Evolutionary conservation across 2,888 invertebrate species (phyloP).

Genomic region (Zygaena filipendulae): DNA sequence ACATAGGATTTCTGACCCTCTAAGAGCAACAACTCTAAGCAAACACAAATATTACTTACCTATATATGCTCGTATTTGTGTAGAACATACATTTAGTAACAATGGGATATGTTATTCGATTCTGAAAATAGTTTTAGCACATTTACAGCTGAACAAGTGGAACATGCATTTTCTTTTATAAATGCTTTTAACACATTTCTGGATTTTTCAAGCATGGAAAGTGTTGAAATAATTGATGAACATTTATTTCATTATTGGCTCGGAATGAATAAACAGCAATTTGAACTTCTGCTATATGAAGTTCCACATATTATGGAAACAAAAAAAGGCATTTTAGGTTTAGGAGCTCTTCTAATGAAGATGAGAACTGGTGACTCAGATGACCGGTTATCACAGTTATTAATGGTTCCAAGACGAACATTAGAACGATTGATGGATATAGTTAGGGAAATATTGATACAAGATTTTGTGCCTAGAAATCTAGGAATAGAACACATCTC

Average conservation of each 20-base stretch:
- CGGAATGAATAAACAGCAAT: constrained; percentile 8
- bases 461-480: constrained; percentile 5
- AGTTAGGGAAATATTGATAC: constrained; percentile 1
- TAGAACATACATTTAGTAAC: constrained; percentile 4
- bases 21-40: neutral
- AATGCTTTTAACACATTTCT: constrained; percentile 4
- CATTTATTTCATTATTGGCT: constrained; percentile 9
- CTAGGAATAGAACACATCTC: constrained; percentile 1
- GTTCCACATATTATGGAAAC: constrained; percentile 3
- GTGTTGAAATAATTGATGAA: constrained; percentile 9
- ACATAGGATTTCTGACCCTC: neutral
- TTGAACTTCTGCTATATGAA: constrained; percentile 4
- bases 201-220: constrained; percentile 8
- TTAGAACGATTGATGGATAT: constrained; percentile 5
- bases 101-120: constrained; percentile 2
- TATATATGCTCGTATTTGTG: constrained; percentile 4
- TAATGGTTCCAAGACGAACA: constrained; percentile 5
- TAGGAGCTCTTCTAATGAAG: constrained; percentile 8
- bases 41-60: constrained; percentile 6
- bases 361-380: constrained; percentile 10
- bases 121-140: constrained; percentile 2
- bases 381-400: constrained; percentile 5
- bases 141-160: constrained; percentile 2
- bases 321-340: constrained; percentile 5
- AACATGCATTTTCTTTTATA: constrained; percentile 6